Percentiles rank a stretch among this genome's conserved stretches.
Conservation (phyloP, 1,140 invertebrate genomes). For the Drosophila guanche region DNA sequence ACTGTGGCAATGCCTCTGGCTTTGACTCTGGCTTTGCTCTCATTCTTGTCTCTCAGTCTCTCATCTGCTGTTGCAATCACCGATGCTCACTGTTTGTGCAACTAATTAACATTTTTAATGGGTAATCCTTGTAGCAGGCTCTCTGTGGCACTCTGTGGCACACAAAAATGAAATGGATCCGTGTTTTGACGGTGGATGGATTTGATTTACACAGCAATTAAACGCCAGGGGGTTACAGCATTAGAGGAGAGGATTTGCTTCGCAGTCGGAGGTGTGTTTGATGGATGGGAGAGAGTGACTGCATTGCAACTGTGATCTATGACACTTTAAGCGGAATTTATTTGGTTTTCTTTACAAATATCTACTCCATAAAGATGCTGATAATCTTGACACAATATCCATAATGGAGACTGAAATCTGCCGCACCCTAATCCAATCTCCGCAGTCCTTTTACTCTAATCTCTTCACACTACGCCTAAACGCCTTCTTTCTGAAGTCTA, state of each 20-base stretch:
- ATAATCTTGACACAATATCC: no score
- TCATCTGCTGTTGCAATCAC: constrained; percentile 48
- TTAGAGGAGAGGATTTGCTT: not conserved
- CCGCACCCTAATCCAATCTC: not conserved
- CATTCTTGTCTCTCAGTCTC: not conserved
- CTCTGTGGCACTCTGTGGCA: constrained; percentile 23
- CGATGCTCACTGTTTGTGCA: constrained; percentile 79
- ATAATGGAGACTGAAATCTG: no score
- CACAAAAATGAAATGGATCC: constrained; percentile 61
- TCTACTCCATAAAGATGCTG: no score
- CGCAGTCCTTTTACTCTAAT: constrained; percentile 39
- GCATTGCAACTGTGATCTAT: no score
- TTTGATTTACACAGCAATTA: constrained; percentile 74
- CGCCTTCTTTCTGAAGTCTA: constrained; percentile 34
- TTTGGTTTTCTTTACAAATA: no score
- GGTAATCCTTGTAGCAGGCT: constrained; percentile 67
- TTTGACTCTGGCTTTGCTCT: constrained; percentile 1
- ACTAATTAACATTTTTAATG: constrained; percentile 82
- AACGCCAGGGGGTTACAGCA: constrained; percentile 8
- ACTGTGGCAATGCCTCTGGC: constrained; percentile 1
- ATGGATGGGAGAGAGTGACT: constrained; percentile 19
- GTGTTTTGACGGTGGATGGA: constrained; percentile 42
- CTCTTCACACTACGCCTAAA: constrained; percentile 51
- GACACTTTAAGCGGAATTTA: no score
- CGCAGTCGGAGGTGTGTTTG: not conserved